Percentiles rank a stretch among this genome's conserved stretches.
Evolutionary conservation across 2,888 invertebrate species (phyloP).

Genomic region (Hipparchia sbordonii): DNA sequence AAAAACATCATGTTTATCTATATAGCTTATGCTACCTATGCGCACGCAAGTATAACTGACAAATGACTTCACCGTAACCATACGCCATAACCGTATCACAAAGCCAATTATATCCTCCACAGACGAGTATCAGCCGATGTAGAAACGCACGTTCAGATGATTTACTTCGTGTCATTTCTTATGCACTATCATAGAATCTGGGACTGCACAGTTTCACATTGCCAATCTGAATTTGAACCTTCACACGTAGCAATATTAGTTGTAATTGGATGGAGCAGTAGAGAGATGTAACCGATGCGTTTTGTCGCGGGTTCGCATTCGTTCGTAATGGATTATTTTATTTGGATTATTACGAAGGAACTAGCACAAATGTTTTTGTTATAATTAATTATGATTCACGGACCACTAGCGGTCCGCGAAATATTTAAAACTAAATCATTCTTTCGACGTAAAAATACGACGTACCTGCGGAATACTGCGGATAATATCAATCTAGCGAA

Average conservation of each 20-base stretch:
- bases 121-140: background rate
- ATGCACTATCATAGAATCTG: background rate
- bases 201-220: background rate
- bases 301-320: background rate
- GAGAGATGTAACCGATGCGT: background rate
- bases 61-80: too few relatives aligned
- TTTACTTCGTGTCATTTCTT: slow-evolving; percentile 3
- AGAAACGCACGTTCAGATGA: background rate
- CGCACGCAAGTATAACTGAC: too few relatives aligned
- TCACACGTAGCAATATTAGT: background rate
- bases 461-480: too few relatives aligned
- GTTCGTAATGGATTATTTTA: background rate
- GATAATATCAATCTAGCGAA: too few relatives aligned
- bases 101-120: background rate
- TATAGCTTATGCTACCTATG: too few relatives aligned
- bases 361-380: background rate
- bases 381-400: background rate
- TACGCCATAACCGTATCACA: background rate
- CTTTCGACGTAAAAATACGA: too few relatives aligned
- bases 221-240: background rate
- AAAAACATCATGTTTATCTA: too few relatives aligned
- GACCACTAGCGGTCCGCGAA: too few relatives aligned
- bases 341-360: background rate
- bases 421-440: too few relatives aligned
- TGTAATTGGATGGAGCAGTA: background rate